Evolutionary conservation across 2,113 vertebrate genomes (phyloP).

Genomic region (Sorex fumeus): DNA sequence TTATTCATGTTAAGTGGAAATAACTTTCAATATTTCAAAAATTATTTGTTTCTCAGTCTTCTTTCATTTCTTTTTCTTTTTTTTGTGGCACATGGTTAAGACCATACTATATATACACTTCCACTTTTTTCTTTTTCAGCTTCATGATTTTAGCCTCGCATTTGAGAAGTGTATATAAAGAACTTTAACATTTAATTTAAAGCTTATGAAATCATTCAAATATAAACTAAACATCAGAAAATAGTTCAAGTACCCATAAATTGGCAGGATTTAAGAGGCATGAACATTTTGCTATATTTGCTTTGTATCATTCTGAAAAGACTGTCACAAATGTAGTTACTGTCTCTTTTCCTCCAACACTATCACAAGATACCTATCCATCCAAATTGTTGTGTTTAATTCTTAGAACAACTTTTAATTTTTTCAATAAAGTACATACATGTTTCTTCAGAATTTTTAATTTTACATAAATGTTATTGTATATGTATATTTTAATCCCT

Average conservation of each 20-base stretch:
- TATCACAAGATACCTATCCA: not conserved
- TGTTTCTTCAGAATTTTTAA: not conserved
- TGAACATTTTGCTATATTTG: not conserved
- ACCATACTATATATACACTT: not conserved
- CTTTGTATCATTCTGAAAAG: not conserved
- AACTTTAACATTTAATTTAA: slow-evolving; percentile 47
- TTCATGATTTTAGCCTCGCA: slow-evolving; percentile 6
- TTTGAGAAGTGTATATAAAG: not conserved
- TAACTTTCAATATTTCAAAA: not conserved
- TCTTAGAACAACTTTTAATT: slow-evolving; percentile 4
- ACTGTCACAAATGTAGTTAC: not conserved
- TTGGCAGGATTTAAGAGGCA: slow-evolving; percentile 20
- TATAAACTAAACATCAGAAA: not conserved
- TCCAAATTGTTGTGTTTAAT: not conserved
- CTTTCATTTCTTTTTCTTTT: not conserved
- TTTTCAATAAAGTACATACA: not conserved
- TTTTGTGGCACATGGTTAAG: not conserved
- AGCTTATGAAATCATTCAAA: slow-evolving; percentile 37
- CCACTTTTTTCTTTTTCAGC: slow-evolving; percentile 34
- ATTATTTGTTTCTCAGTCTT: not conserved
- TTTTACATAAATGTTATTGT: no score
- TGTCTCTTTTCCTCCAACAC: accelerated
- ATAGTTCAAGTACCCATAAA: not conserved
- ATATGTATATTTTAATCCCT: no score
- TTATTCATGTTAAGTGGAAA: not conserved